Evolutionary conservation across 1,140 invertebrate species (phyloP), one percentile per base, ranked within the genome.

Genomic region (Rhagoletis pomonella): DNA sequence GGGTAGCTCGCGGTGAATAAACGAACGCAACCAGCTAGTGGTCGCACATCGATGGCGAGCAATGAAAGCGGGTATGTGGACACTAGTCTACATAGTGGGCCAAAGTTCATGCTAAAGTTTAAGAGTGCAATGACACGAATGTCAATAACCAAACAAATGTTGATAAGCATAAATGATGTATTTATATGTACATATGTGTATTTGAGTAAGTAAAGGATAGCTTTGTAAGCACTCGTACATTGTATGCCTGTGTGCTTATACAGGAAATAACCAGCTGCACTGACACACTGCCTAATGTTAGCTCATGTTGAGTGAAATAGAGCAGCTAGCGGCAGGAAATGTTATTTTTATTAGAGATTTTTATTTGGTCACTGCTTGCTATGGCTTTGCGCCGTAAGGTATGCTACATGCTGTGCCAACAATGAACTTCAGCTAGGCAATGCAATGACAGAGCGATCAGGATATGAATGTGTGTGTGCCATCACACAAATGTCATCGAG

Each of bases 131-230:
- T 73, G 67, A 73, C 67, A 73, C 67, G 42, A 73, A 29, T 73
- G 67, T 42, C 67, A 73, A 73, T 73, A 73, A 73, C 44, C 67
- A 73, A 73, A 73, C 67, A 73, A 73, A 73, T 17, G 42, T 44
- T 73, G 67, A 73, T 73, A 73, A 73, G 67, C 67, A 73, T 73
- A 73, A 73, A 73, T 73, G 67, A 73, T n/a, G 67, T 73, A 73
- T 17, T 44, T 17, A 6, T 47, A 73, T 2, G 10, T 55, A 55
- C 50, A 47, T 47, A 73, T 73, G 29, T 73, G 10, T 42, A 67
- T 42, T 4, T 42, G 39, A 19, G 39, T 42, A 42, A 67, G 19
- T 67, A 10, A 10, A 55, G 50, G 50, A 55, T 55, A 10, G 29
- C 29, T 29, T n/a, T 64, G n/a, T 6, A 19, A 64, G 42, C 42